Evolutionary conservation across 2,113 vertebrate species (phyloP).

Genomic region (Hyperoodon ampullatus): DNA sequence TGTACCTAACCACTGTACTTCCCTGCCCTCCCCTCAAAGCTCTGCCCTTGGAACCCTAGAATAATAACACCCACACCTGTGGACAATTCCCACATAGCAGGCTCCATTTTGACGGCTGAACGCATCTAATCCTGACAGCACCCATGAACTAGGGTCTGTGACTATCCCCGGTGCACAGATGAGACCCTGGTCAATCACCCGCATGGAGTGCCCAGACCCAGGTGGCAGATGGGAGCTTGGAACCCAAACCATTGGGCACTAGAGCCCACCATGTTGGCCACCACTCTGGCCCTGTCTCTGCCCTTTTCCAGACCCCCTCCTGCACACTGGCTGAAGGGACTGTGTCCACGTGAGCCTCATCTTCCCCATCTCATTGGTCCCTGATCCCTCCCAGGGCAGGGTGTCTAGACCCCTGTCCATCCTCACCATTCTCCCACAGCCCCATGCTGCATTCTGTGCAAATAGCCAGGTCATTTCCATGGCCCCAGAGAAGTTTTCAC

Average conservation of each 20-base stretch:
- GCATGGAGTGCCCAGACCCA: too few relatives aligned
- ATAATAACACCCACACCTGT: not conserved
- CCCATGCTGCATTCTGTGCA: not conserved
- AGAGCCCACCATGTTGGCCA: too few relatives aligned
- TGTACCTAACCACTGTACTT: accelerated
- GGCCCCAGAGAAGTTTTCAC: not conserved
- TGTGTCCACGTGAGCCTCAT: not conserved
- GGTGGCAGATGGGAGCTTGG: not conserved
- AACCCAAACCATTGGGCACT: not conserved
- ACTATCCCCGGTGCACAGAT: too few relatives aligned
- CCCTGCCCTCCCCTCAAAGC: not conserved
- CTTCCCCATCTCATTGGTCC: not conserved
- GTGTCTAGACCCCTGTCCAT: not conserved
- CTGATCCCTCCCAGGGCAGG: not conserved
- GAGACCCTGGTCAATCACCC: not conserved
- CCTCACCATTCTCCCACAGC: accelerated
- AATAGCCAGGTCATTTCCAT: not conserved
- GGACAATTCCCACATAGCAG: not conserved
- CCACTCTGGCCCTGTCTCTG: not conserved
- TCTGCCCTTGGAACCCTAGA: not conserved
- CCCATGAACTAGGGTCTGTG: not conserved
- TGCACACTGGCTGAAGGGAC: not conserved
- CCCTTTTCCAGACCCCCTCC: not conserved
- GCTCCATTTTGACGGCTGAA: too few relatives aligned
- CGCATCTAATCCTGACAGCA: not conserved